phyloP scores from a whole-genome alignment of 2,797 vertebrate species.

The Phylloscopus collybita region DNA sequence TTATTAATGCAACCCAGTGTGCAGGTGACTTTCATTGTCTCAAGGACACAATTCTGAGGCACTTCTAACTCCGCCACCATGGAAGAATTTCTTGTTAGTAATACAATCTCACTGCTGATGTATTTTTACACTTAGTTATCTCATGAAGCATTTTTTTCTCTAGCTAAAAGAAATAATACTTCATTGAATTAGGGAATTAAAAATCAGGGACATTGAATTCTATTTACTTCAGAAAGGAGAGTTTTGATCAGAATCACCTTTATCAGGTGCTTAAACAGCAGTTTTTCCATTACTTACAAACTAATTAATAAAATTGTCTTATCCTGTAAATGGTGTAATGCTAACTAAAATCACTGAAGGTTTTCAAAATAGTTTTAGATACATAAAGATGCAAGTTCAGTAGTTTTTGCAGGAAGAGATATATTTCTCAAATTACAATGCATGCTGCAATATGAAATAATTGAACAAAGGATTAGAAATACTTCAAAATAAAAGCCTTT shows the following conservation, averaged over 20 bases:
- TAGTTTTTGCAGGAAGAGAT: not conserved
- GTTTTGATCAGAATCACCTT: not conserved
- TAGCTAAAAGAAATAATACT: not conserved
- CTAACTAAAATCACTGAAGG: not conserved
- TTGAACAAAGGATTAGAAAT: not conserved
- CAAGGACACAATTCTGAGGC: not conserved
- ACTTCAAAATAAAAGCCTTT: not conserved
- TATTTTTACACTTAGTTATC: not conserved
- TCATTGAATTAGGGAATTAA: not conserved
- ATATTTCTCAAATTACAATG: not conserved
- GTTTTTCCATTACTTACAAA: not conserved
- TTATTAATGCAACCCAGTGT: not conserved
- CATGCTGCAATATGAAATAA: not conserved
- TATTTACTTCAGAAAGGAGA: not conserved
- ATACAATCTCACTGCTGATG: not conserved
- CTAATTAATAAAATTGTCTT: not conserved
- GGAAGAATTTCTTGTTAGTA: not conserved
- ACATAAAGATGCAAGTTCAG: not conserved
- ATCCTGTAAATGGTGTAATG: not conserved
- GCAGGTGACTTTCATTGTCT: not conserved
- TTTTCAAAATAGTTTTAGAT: not conserved
- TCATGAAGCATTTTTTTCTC: not conserved
- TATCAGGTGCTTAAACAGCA: not conserved
- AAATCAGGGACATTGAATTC: not conserved
- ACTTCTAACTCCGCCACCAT: not conserved